These are phyloP conservation scores for Drosophila tristis DNA, from an alignment of 1,140 invertebrate species.

Conservation along the genomic window DNA sequence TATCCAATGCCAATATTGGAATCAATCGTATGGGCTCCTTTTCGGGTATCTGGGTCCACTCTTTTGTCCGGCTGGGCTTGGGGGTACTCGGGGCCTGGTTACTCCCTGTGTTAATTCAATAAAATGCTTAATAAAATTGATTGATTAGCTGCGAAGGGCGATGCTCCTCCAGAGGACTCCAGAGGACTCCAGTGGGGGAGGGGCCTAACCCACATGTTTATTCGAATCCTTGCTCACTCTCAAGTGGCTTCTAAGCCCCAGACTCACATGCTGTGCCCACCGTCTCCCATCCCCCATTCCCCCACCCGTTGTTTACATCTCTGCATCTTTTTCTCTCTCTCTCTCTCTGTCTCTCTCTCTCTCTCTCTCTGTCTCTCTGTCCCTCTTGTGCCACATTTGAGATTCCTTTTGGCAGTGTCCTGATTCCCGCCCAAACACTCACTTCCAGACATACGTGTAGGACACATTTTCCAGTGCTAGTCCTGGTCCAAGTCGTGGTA, in stretches of 20 bases:
- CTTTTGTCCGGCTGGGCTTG: constrained; percentile 3
- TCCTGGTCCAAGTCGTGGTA: constrained; percentile 18
- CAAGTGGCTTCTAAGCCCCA: constrained; percentile 48
- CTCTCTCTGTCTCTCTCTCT: too few species aligned
- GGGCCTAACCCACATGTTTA: constrained; percentile 37
- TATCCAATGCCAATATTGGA: too few species aligned
- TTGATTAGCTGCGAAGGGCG: constrained; percentile 64
- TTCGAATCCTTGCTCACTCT: constrained; percentile 25
- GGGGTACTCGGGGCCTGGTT: background rate
- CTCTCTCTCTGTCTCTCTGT: too few species aligned
- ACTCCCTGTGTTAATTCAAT: constrained; percentile 54
- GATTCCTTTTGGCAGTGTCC: constrained; percentile 66
- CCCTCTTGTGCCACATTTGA: constrained; percentile 58
- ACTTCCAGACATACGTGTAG: constrained; percentile 5
- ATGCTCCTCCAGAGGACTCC: background rate
- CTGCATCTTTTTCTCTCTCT: constrained; percentile 1
- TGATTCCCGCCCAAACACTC: constrained; percentile 14
- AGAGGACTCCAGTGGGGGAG: background rate
- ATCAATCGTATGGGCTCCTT: too few species aligned
- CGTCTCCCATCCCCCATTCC: background rate
- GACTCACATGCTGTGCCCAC: background rate
- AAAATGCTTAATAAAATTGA: constrained; percentile 67
- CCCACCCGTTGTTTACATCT: constrained; percentile 2
- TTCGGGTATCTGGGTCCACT: background rate
- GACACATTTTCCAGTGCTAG: constrained; percentile 4